These are phyloP conservation scores for Pimpla rufipes DNA, from an alignment of 2,888 invertebrate genomes.

Conservation along the genomic window DNA sequence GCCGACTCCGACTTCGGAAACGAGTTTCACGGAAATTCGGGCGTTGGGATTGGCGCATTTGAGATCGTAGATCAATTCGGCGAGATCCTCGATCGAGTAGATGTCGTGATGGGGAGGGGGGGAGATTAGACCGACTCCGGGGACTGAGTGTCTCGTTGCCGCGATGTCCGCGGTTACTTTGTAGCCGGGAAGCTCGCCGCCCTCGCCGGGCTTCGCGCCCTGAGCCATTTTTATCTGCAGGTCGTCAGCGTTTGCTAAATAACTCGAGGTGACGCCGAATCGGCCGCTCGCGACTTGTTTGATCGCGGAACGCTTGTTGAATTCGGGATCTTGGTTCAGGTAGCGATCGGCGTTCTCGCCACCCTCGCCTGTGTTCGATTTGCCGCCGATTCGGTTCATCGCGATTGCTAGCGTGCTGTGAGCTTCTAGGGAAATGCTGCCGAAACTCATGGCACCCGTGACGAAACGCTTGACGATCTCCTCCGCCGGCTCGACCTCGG, in stretches of 20 bases:
- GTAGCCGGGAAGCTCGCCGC: conserved; percentile 97
- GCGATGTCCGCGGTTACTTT: conserved; percentile 97
- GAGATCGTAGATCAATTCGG: conserved; percentile 98
- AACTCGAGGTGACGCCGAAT: conserved; percentile 99
- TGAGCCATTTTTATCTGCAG: conserved; percentile 99
- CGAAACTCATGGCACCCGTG: conserved; percentile 97
- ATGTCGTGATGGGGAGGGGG: conserved; percentile 99
- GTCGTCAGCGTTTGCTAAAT: conserved; percentile 98
- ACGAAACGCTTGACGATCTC: conserved; percentile 98
- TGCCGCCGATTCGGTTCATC: conserved; percentile 98
- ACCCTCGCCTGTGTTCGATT: conserved; percentile 99
- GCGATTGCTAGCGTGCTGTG: conserved; percentile 98
- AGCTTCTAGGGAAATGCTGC: conserved; percentile 98
- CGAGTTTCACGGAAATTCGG: conserved; percentile 98
- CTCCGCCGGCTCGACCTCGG: conserved; percentile 96
- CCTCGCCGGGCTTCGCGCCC: conserved; percentile 99
- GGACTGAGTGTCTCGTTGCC: conserved; percentile 96
- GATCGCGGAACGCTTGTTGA: conserved; percentile 96
- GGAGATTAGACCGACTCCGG: conserved; percentile 98
- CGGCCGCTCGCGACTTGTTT: conserved; percentile 99
- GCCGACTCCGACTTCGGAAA: conserved; percentile 99
- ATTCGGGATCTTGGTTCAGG: conserved; percentile 90
- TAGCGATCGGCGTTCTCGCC: conserved; percentile 92
- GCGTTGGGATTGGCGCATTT: conserved; percentile 99
- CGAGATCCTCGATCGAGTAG: conserved; percentile 99